These are phyloP conservation scores for Netelia melanura DNA, from an alignment of 2,888 invertebrate genomes.

Conservation along the genomic window DNA sequence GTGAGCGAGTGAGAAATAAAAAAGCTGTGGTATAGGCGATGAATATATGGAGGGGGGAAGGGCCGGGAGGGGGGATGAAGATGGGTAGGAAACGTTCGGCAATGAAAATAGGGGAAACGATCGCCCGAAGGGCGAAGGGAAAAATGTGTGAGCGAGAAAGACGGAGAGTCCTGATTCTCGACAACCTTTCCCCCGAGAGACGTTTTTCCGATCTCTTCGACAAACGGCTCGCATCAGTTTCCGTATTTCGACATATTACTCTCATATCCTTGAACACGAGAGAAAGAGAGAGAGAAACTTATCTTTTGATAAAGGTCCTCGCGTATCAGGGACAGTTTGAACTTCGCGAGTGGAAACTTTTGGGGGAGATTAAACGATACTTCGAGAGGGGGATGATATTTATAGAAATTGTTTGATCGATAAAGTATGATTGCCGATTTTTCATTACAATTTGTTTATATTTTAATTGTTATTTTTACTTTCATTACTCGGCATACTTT, in stretches of 20 bases:
- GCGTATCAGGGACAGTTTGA: neutral
- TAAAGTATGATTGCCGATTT: too few relatives aligned
- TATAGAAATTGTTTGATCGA: too few relatives aligned
- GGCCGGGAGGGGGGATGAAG: conserved; percentile 8
- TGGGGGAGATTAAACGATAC: too few relatives aligned
- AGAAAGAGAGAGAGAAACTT: neutral
- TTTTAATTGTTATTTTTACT: too few relatives aligned
- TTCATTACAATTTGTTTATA: too few relatives aligned
- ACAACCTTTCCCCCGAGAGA: conserved; percentile 15
- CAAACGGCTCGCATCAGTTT: conserved; percentile 53
- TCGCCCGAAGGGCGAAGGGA: conserved; percentile 43
- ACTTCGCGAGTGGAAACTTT: neutral
- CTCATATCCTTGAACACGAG: conserved; percentile 12
- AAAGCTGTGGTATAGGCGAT: conserved; percentile 37
- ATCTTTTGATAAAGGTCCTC: conserved; percentile 23
- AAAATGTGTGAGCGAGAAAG: conserved; percentile 39
- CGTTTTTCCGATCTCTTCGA: conserved; percentile 47
- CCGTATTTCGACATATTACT: conserved; percentile 42
- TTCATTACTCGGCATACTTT: too few relatives aligned
- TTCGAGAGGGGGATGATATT: too few relatives aligned
- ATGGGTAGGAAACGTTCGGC: neutral
- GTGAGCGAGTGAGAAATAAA: conserved; percentile 58
- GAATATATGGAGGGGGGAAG: conserved; percentile 25
- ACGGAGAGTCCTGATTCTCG: conserved; percentile 46
- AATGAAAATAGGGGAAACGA: conserved; percentile 28